A percentile compares a stretch with the other conserved stretches of the same genome.
Conservation (phyloP, 2,113 vertebrate species). For the Hippolais icterina region DNA sequence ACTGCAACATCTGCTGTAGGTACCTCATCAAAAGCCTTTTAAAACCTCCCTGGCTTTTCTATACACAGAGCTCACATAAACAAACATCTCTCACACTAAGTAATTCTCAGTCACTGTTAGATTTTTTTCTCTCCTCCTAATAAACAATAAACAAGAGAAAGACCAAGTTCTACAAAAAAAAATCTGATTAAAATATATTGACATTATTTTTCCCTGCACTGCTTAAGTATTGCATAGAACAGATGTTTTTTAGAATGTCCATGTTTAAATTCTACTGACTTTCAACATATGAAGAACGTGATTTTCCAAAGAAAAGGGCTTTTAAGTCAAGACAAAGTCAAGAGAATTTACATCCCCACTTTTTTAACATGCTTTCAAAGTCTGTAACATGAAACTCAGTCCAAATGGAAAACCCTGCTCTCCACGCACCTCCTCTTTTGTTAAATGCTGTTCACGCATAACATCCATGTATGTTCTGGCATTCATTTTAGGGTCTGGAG, state of each 20-base stretch:
- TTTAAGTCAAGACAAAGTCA: neutral
- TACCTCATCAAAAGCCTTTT: neutral
- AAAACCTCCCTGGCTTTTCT: neutral
- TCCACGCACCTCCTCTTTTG: conserved; percentile 91
- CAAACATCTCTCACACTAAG: neutral
- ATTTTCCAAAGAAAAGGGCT: neutral
- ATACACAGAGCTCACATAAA: neutral
- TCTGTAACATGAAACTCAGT: neutral
- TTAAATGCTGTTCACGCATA: conserved; percentile 98
- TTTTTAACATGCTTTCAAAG: neutral
- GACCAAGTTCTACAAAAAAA: neutral
- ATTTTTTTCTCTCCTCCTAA: neutral
- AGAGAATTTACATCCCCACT: neutral
- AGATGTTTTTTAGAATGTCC: neutral
- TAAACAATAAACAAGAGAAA: neutral
- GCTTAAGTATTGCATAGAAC: neutral
- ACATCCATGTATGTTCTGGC: conserved; percentile 98
- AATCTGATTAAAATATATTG: neutral
- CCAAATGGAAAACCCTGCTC: neutral
- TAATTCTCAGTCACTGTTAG: neutral
- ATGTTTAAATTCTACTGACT: neutral
- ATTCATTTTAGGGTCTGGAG: conserved; percentile 97
- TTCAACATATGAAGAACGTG: neutral
- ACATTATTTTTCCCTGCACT: neutral
- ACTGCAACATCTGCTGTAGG: neutral